Evolutionary conservation across 1,140 invertebrate genomes (phyloP).

Genomic region (Drosophila mauritiana): DNA sequence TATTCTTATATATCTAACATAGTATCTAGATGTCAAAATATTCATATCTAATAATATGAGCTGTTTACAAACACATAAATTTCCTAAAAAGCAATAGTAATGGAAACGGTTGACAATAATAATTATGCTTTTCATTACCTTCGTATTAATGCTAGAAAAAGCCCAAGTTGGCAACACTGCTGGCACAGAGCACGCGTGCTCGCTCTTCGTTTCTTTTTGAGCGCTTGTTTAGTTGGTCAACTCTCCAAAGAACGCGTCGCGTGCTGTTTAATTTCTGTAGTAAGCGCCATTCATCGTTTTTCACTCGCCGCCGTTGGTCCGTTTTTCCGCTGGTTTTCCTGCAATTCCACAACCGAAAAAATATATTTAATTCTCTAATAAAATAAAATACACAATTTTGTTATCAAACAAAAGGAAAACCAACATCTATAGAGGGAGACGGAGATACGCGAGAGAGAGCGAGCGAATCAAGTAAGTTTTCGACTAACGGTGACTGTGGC

Average conservation of each 20-base stretch:
- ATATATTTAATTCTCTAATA: slow-evolving; percentile 3
- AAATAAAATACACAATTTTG: slow-evolving; percentile 7
- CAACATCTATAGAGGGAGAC: neutral
- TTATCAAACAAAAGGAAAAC: slow-evolving; percentile 16
- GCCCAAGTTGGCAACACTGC: no score
- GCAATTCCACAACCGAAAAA: slow-evolving; percentile 35
- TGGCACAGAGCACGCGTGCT: slow-evolving; percentile 37
- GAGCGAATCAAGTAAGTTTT: slow-evolving; percentile 63
- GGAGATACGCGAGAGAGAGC: slow-evolving; percentile 1
- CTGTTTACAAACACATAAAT: neutral
- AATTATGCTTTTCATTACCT: no score
- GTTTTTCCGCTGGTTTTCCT: slow-evolving; percentile 45
- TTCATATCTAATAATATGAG: neutral
- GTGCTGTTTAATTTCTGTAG: slow-evolving; percentile 60
- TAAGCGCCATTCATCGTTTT: slow-evolving; percentile 75
- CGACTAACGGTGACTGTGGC: slow-evolving; percentile 24
- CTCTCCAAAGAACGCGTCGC: slow-evolving; percentile 73
- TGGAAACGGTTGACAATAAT: no score
- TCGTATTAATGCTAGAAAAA: no score
- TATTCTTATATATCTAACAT: no score
- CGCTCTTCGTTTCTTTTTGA: neutral
- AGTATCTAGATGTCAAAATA: neutral
- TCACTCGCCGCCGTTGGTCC: slow-evolving; percentile 58
- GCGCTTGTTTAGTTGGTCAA: slow-evolving; percentile 72
- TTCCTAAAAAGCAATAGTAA: no score